Base-by-base conservation (phyloP, 2,797 vertebrate species). In the Microctenopoma lineatum region DNA sequence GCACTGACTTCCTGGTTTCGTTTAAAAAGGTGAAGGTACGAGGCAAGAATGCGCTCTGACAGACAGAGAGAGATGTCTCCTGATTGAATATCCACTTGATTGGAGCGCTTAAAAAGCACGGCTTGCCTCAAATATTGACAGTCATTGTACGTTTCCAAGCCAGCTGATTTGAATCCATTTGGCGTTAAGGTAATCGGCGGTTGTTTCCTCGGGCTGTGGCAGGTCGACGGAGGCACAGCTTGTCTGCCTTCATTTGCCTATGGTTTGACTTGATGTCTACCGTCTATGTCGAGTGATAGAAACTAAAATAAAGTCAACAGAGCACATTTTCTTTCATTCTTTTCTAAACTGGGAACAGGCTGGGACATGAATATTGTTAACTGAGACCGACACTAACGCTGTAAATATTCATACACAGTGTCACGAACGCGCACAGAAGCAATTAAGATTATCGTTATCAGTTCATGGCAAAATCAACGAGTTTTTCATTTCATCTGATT, bases 11-110 rank as follows among this genome's bases (percentile, higher is more conserved):
- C 76, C 54, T 18, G 77, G 79, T 89, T 87, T 91, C 58, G n/a
- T 80, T 79, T 85, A 52, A 87, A 75, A 79, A 79, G 80, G 66
- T 74, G 66, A 81, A 88, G 71, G 36, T 60, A 71, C 48, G 26
- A 77, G 75, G 72, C 67, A 88, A 84, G 80, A 88, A 90, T 86
- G 87, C 42, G 58, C 70, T 79, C 67, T 67, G 59, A 79, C 52
- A 52, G 74, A 48, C 50, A 3, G 53, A 63, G 45, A 63, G 61
- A 42, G 45, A 42, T 60, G 67, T 45, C 59, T 75, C 45, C 61
- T 38, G 39, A 29, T 75, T 59, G 44, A 64, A 68, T 67, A 76
- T 44, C 54, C 42, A 5, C 66, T 56, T 66, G 66, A 76, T 54
- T 79, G 64, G 69, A 64, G 77, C 47, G n/a, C 36, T 77, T 72